These are phyloP conservation scores for Andricus quercusramuli DNA, from an alignment of 2,888 invertebrate species.

Conservation along the genomic window DNA sequence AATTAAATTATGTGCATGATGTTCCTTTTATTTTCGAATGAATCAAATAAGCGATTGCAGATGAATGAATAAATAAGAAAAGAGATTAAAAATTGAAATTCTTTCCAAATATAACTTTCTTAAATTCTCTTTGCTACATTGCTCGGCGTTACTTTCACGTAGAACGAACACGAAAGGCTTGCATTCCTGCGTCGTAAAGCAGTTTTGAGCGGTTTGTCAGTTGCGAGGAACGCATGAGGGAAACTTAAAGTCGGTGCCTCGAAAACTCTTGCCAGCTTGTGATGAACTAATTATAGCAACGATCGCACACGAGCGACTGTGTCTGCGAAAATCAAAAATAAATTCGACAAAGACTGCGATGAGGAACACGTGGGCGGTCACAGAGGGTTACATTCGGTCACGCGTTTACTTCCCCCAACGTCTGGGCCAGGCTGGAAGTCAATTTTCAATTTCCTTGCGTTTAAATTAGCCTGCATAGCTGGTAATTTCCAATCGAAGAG, in stretches of 20 bases:
- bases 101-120: slow-evolving; percentile 1
- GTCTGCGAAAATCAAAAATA: slow-evolving; percentile 73
- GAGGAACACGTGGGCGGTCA: slow-evolving; percentile 50
- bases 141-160: not conserved
- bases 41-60: not conserved
- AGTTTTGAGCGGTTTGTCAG: slow-evolving; percentile 43
- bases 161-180: slow-evolving; percentile 14
- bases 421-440: not conserved
- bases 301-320: slow-evolving; percentile 61
- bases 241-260: slow-evolving; percentile 48
- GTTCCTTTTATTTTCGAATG: not conserved
- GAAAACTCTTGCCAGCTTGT: slow-evolving; percentile 52
- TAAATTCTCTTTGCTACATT: not conserved
- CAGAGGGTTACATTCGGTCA: slow-evolving; percentile 51
- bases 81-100: not conserved
- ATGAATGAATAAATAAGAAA: not conserved
- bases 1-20: too few relatives aligned
- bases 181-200: slow-evolving; percentile 2
- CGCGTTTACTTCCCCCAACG: slow-evolving; percentile 36
- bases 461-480: slow-evolving; percentile 4
- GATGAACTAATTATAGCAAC: slow-evolving; percentile 64
- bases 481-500: not conserved
- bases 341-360: slow-evolving; percentile 65
- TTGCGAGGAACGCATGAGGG: slow-evolving; percentile 41
- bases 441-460: slow-evolving; percentile 23